Percentiles rank a stretch among this genome's conserved stretches.
Evolutionary conservation across 2,888 invertebrate species (phyloP).

Genomic region (Thera obeliscata): DNA sequence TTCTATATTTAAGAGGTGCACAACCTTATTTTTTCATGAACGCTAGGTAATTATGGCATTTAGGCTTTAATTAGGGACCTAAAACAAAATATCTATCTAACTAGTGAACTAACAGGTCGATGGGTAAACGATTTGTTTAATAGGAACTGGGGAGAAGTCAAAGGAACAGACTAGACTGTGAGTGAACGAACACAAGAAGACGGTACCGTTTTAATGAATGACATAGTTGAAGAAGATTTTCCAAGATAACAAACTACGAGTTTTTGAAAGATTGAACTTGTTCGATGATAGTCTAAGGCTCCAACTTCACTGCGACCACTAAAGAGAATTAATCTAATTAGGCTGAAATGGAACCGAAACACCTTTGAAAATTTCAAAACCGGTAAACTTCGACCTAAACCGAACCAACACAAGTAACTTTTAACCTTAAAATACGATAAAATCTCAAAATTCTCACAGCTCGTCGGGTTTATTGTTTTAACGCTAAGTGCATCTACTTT

Average conservation of each 20-base stretch:
- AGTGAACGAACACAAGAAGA: conserved; percentile 31
- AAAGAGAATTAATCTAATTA: conserved; percentile 74
- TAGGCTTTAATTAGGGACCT: conserved; percentile 72
- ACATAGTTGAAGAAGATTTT: conserved; percentile 51
- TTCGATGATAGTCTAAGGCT: conserved; percentile 70
- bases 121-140: conserved; percentile 62
- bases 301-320: conserved; percentile 63
- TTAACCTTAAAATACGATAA: conserved; percentile 81
- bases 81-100: conserved; percentile 63
- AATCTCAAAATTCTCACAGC: conserved; percentile 85
- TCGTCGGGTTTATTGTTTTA: conserved; percentile 83
- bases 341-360: conserved; percentile 75
- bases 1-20: conserved; percentile 82
- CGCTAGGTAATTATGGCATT: conserved; percentile 79
- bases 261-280: conserved; percentile 52
- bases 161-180: conserved; percentile 45
- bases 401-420: conserved; percentile 68
- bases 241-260: conserved; percentile 60
- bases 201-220: conserved; percentile 41
- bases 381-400: conserved; percentile 66
- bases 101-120: conserved; percentile 68
- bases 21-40: conserved; percentile 84
- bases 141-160: conserved; percentile 74
- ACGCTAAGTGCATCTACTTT: conserved; percentile 84
- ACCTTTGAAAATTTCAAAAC: conserved; percentile 24